phyloP scores from a whole-genome alignment of 2,888 invertebrate genomes.

The Epinotia ramella region DNA sequence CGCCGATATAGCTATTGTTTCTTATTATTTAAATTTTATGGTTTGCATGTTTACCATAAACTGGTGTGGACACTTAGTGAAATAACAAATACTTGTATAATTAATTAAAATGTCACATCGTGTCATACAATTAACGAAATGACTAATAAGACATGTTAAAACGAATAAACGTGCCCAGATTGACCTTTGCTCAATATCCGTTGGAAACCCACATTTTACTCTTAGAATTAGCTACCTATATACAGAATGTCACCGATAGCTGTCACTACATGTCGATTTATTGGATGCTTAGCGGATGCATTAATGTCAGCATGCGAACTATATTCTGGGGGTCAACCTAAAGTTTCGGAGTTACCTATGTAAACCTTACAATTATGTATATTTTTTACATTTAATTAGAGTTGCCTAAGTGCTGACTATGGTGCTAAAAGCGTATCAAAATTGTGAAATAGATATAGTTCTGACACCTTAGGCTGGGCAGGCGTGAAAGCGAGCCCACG shows the following conservation, averaged over 20 bases:
- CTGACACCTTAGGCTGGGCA: too few relatives aligned
- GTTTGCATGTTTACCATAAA: too few relatives aligned
- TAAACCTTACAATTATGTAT: neutral
- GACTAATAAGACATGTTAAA: neutral
- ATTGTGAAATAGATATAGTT: too few relatives aligned
- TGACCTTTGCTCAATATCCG: constrained; percentile 51
- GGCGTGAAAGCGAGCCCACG: too few relatives aligned
- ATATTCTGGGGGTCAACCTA: constrained; percentile 16
- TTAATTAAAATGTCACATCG: neutral
- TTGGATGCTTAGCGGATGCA: constrained; percentile 53
- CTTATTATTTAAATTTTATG: too few relatives aligned
- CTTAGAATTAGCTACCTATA: neutral
- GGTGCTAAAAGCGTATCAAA: neutral
- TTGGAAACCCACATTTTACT: constrained; percentile 42
- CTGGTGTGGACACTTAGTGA: too few relatives aligned
- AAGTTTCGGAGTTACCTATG: neutral
- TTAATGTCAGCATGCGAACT: constrained; percentile 39
- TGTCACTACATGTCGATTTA: constrained; percentile 51
- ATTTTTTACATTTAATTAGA: neutral
- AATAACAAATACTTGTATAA: neutral
- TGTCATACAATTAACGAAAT: constrained; percentile 1
- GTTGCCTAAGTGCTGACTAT: neutral
- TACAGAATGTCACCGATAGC: constrained; percentile 53
- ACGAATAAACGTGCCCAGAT: constrained; percentile 24
- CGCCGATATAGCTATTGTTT: too few relatives aligned